Base-by-base conservation (phyloP, 2,113 vertebrate genomes). In the Oryzias melastigma region DNA sequence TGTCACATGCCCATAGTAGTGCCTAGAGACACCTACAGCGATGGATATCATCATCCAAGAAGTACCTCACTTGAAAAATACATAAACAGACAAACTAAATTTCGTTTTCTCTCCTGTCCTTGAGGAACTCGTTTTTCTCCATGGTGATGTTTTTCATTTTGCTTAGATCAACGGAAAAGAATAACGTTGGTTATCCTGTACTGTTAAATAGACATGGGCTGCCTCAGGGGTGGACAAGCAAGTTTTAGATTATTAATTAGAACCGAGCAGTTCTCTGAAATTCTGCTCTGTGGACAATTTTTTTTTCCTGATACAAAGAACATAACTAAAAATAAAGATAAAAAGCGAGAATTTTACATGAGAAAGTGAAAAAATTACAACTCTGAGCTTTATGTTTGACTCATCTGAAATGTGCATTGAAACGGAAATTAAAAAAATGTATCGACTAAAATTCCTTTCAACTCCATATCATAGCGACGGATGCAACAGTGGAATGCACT, bases 171-270 rank as follows among this genome's bases (percentile, higher is more conserved):
- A 77, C 88, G 86, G 85, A 66, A 88, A 86, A 72, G 77, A 75
- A 65, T 83, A 86, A 74, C 74, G 71, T 70, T 68, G 69, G 74
- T 82, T 74, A 71, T 87, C 68, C 78, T 64, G 63, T 58, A 64
- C 58, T 25, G 70, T 85, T 86, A 85, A 85, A 89, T 86, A 65
- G 67, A 87, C 63, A 80, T 7, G 17, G 66, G 27, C 60, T 24
- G 84, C 89, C 87, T 61, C 19, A 20, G 87, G 89, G 81, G 35
- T 60, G 54, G 65, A 67, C 59, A 52, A 62, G 77, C 81, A 78
- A 78, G 75, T 88, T 87, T 12, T 81, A 69, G 87, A 91, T 89
- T 90, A 90, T 87, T 76, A 89, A 90, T 91, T 83, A 85, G 80
- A 52, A 81, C 74, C 65, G 82, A 81, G 64, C 64, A 77, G 78